A percentile compares a stretch with the other conserved stretches of the same genome.
These are phyloP conservation scores for Agrotis ipsilon DNA, from an alignment of 2,888 invertebrate genomes.

Conservation along the genomic window DNA sequence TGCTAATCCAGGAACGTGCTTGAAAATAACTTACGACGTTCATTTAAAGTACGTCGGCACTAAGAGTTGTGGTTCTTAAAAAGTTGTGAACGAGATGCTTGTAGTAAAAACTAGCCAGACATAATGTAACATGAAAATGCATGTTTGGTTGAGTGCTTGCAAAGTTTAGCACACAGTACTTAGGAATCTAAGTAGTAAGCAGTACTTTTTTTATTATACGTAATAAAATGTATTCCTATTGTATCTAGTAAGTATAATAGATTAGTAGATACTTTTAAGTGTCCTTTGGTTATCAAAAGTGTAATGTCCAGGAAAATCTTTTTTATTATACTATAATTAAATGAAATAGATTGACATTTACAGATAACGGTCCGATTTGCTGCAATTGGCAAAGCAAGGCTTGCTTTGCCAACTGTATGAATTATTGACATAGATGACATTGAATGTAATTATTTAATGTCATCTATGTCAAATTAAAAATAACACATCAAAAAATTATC, in stretches of 20 bases:
- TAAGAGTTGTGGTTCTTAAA: constrained; percentile 42
- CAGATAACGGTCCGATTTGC: constrained; percentile 35
- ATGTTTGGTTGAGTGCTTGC: constrained; percentile 34
- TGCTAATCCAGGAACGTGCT: constrained; percentile 59
- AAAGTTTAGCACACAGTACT: constrained; percentile 15
- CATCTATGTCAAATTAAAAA: no score
- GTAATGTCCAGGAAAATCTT: constrained; percentile 16
- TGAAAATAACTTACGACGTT: constrained; percentile 50
- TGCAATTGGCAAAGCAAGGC: constrained; percentile 7
- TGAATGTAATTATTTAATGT: no score
- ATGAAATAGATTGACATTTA: constrained; percentile 44
- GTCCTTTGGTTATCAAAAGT: constrained; percentile 11
- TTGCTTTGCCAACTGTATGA: no score
- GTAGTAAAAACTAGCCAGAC: constrained; percentile 12
- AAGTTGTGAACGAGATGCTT: constrained; percentile 12
- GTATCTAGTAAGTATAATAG: no score
- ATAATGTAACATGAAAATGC: constrained; percentile 13
- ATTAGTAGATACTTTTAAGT: no score
- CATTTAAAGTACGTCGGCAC: constrained; percentile 27
- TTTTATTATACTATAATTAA: constrained; percentile 43
- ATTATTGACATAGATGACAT: no score
- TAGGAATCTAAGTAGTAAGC: background rate
- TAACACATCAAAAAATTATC: no score
- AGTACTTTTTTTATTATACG: background rate
- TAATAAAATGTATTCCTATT: no score